Conservation (phyloP, 1,140 invertebrate genomes). For the Chrysomallon squamiferum region DNA sequence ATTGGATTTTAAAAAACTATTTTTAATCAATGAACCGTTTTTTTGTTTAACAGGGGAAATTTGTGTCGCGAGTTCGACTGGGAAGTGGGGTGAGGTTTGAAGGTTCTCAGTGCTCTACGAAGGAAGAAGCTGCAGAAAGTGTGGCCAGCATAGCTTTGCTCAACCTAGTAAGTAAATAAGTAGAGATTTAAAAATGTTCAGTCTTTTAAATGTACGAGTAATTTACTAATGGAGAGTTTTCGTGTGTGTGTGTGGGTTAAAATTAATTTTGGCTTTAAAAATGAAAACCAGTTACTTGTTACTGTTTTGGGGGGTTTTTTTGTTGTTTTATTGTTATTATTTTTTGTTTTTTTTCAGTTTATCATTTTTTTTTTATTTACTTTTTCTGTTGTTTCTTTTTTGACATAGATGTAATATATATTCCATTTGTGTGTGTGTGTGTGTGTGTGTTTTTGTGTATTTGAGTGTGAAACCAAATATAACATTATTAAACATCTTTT, state of each 20-base stretch:
- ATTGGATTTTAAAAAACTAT: no score
- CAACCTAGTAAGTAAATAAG: constrained; percentile 43
- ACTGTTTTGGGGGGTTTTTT: neutral
- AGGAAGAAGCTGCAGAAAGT: constrained; percentile 44
- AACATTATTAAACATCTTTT: no score
- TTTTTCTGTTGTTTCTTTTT: no score
- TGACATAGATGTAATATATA: no score
- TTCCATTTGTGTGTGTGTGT: no score
- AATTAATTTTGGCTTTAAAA: neutral
- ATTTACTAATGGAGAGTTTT: neutral
- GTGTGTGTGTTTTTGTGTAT: no score
- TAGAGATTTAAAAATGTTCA: neutral
- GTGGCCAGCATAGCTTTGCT: constrained; percentile 45
- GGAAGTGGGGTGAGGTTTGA: constrained; percentile 38
- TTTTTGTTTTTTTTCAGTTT: neutral
- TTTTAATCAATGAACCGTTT: no score
- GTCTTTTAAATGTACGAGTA: neutral
- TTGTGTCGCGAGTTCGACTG: constrained; percentile 28
- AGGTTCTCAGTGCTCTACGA: constrained; percentile 35
- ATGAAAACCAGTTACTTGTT: neutral
- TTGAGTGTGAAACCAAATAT: no score
- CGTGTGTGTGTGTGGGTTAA: neutral
- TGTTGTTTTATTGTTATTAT: neutral
- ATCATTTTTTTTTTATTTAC: no score
- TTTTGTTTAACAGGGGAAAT: constrained; percentile 27